These are phyloP conservation scores for Drosophila anomalata DNA, from an alignment of 2,888 invertebrate species.

Conservation along the genomic window DNA sequence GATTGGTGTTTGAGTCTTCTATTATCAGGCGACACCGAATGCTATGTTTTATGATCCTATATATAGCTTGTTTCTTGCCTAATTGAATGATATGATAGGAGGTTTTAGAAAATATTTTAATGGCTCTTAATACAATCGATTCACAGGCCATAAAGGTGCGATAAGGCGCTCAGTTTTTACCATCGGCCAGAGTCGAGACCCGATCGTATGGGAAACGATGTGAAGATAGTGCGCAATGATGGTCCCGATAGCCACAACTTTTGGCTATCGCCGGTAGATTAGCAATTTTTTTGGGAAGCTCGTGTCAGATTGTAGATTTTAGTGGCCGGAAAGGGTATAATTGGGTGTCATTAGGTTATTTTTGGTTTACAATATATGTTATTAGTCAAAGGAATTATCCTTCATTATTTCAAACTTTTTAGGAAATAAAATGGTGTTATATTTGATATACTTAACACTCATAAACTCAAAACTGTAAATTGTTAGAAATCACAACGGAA, in stretches of 20 bases:
- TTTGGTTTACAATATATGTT: neutral
- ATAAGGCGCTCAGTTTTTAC: conserved; percentile 39
- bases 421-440: no score
- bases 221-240: conserved; percentile 17
- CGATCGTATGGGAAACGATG: conserved; percentile 33
- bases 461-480: no score
- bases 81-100: conserved; percentile 77
- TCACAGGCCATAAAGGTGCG: conserved; percentile 66
- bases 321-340: neutral
- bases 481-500: neutral
- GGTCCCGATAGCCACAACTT: conserved; percentile 27
- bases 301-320: conserved; percentile 10
- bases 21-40: conserved; percentile 62
- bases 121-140: conserved; percentile 77
- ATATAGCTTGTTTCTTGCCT: conserved; percentile 74
- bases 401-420: no score
- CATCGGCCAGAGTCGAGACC: conserved; percentile 25
- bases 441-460: no score
- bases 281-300: conserved; percentile 6
- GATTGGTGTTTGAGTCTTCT: conserved; percentile 53
- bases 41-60: conserved; percentile 73
- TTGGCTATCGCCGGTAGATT: conserved; percentile 31
- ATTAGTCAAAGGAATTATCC: neutral
- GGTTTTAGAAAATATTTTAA: conserved; percentile 74
- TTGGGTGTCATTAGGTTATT: neutral